Percentiles rank a stretch among this genome's conserved stretches.
These are phyloP conservation scores for Bubo scandiacus DNA, from an alignment of 2,113 vertebrate genomes.

Conservation along the genomic window DNA sequence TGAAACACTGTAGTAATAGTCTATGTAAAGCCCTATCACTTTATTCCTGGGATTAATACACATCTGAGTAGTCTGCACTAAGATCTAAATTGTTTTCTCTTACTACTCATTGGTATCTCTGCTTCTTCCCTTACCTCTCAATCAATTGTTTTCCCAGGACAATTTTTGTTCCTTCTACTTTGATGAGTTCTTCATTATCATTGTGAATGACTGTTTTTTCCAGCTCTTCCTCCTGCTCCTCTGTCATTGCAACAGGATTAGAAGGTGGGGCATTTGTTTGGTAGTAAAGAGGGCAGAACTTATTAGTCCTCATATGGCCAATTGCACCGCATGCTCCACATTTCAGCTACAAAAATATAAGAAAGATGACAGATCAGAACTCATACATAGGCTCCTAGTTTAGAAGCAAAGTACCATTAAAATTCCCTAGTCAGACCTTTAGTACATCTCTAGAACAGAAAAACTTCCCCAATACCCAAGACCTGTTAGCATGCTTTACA, in stretches of 20 bases:
- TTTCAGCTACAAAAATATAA: conserved; percentile 82
- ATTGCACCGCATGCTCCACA: conserved; percentile 97
- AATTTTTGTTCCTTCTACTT: conserved; percentile 98
- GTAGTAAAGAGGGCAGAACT: conserved; percentile 98
- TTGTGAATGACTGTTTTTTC: conserved; percentile 98
- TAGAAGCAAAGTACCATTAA: background rate
- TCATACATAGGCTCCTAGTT: background rate
- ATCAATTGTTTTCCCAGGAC: conserved; percentile 97
- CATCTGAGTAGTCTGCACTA: background rate
- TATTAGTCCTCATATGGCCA: conserved; percentile 99
- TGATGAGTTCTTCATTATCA: conserved; percentile 97
- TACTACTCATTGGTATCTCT: background rate
- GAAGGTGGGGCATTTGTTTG: conserved; percentile 97
- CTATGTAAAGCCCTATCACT: background rate
- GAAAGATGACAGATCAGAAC: background rate
- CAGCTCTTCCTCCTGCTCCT: conserved; percentile 97
- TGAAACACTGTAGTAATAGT: background rate
- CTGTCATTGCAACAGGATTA: conserved; percentile 98
- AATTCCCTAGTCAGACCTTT: background rate
- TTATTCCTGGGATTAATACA: background rate
- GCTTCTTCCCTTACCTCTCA: conserved; percentile 83
- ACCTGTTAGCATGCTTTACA: background rate
- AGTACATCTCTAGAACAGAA: background rate
- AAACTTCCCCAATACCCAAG: background rate
- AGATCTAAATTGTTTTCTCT: background rate